Evolutionary conservation across 2,888 invertebrate genomes (phyloP), one percentile per base, ranked within the genome.

Genomic region (Elysia crispata): DNA sequence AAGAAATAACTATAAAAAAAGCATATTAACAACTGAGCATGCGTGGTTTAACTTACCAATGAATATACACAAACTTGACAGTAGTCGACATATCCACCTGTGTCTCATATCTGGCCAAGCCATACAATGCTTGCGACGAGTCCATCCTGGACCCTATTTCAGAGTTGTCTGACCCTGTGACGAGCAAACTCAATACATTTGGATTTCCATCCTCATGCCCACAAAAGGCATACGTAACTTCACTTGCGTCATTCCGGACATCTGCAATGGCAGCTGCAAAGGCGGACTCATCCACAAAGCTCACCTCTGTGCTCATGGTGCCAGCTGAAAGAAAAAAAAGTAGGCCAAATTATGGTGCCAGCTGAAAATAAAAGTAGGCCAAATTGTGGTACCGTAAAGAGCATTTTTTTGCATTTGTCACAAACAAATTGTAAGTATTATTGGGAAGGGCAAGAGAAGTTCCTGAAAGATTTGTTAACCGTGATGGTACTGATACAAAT

Each of bases 31-130:
- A n/a, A n/a, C n/a, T n/a, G n/a, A 66, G 25, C 30, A 66, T 15
- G 3, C 8, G 1, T 5, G 25, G 28, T 18, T 15, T 28, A 18
- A 83, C 90, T 85, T 81, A 91, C 91, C 91, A 91, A 82, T 89
- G 87, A 76, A 91, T 88, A 84, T 90, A 90, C 76, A 91, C 89
- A 87, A 91, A 91, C 83, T 91, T 91, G 77, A 90, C 87, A 18
- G 91, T 91, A 15, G 83, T 89, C 20, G 91, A 90, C 90, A 91
- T 88, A 81, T 91, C 91, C 84, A 90, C 87, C 8, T 89, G 87
- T 28, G 88, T 88, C 69, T 87, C 86, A 72, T 91, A 87, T 82
- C 91, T 86, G 23, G 90, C 86, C 60, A 91, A 81, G 13, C 86
- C 87, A 80, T 91, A 91, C 88, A 90, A 86, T 57, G 89, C 88